A percentile compares a stretch with the other conserved stretches of the same genome.
Conservation (phyloP, 2,113 vertebrate genomes). For the Sceloporus tristichus region DNA sequence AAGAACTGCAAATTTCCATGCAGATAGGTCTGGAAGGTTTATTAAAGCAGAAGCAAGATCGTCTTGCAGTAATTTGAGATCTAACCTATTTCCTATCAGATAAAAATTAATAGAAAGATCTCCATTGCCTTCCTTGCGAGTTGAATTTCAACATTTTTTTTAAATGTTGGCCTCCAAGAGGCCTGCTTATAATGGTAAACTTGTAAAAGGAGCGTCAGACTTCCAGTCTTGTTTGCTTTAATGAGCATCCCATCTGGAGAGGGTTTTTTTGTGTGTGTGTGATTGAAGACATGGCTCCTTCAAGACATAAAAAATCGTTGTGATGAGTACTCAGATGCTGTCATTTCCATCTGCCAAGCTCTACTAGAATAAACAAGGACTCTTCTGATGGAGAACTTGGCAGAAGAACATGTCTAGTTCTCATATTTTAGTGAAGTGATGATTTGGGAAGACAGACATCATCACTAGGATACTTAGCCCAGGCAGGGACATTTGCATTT, state of each 20-base stretch:
- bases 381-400: neutral
- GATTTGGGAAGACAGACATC: conserved; percentile 27
- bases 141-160: conserved; percentile 21
- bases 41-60: conserved; percentile 38
- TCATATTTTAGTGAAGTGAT: conserved; percentile 20
- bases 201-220: conserved; percentile 33
- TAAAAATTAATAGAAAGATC: conserved; percentile 39
- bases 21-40: conserved; percentile 22
- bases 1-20: conserved; percentile 57
- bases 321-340: conserved; percentile 2
- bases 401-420: conserved; percentile 4
- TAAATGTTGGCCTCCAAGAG: conserved; percentile 20
- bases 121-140: neutral
- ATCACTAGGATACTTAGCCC: conserved; percentile 38
- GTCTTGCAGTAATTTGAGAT: conserved; percentile 8
- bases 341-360: conserved; percentile 28
- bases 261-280: neutral
- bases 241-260: conserved; percentile 33
- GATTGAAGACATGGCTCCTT: conserved; percentile 19
- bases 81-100: conserved; percentile 26
- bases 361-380: conserved; percentile 10
- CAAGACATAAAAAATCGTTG: conserved; percentile 2
- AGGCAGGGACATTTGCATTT: conserved; percentile 51
- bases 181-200: conserved; percentile 21
- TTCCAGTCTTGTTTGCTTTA: conserved; percentile 29